Evolutionary conservation across 2,888 invertebrate species (phyloP), one percentile per base, ranked within the genome.

Genomic region (Ethmia dodecea): DNA sequence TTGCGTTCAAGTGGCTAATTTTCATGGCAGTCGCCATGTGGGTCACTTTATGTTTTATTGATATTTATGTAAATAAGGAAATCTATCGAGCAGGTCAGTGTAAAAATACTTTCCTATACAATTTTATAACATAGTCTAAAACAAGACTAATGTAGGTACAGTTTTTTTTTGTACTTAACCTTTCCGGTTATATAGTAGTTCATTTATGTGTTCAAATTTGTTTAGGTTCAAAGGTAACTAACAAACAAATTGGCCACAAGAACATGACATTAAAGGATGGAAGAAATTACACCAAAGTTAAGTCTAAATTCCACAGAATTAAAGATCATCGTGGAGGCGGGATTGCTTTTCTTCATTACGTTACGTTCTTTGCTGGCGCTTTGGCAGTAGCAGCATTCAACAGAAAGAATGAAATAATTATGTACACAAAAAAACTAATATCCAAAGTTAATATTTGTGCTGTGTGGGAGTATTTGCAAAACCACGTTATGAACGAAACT

Each of bases 1-100:
- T 86, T 54, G 84, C 84, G 29, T 66, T 78, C 33, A 81, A 65
- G 62, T 86, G 81, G 81, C 64, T 86, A 9, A 25, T 71, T 24
- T 57, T 67, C 22, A 49, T 84, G 44, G 49, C 64, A 16, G 35
- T 73, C 4, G 41, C 48, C 14, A 75, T 80, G 81, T 84, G 84
- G 84, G 33, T 22, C 3, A 51, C 58, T 6, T 61, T 75, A 52
- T 81, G 81, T 42, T 40, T 47, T 29, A 33, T 68, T 28, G 71
- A 80, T 40, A 15, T 60, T 8, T 52, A 46, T 40, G 22, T 60
- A 25, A 57, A 45, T 32, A 51, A 27, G 9, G 22, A 22, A 22
- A 20, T 20, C 9, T 8, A n/a, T 8, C 8, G 22, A 8, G n/a
- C n/a, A 22, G 22, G 22, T n/a, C n/a, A n/a, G n/a, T n/a, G n/a